Base-by-base conservation (phyloP, 2,113 vertebrate genomes). In the Chlamydotis undulata region DNA sequence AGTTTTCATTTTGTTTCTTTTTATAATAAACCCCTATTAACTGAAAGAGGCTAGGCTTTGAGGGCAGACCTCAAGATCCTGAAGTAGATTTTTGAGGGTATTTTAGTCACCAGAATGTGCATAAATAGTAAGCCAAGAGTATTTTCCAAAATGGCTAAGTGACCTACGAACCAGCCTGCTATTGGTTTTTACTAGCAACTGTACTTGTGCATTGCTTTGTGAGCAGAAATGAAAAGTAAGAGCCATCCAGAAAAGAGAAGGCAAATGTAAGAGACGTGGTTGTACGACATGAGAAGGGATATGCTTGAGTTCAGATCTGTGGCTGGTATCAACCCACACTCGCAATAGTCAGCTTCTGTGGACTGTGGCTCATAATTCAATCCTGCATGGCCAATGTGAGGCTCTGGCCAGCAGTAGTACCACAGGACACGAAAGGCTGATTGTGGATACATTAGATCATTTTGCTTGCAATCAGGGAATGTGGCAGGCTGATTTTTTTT, bases 1-100 rank as follows among this genome's bases (percentile, higher is more conserved):
- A 50, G 2, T 2, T 31, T 55, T n/a, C 4, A 0, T 0, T 9
- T 57, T 55, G 31, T 16, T 68, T n/a, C 18, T 12, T 10, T 74
- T 61, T 64, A n/a, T 12, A 25, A 82, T 43, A 41, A 41, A 65
- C 6, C 3, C 28, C 23, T 39, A 9, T 37, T 63, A 13, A 39
- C 33, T 57, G 67, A 14, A 55, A 35, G 56, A 61, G 67, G 24
- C 26, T 52, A 43, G 49, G 47, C 31, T 74, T 73, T 63, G 13
- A 74, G 43, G 25, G 33, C 37, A 33, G 33, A 47, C 26, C 64
- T 23, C 33, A 61, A n/a, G 28, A 60, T 43, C 45, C 49, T 33
- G 23, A 19, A 57, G 19, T 31, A 25, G 24, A 29, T 49, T 28
- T 80, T 63, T 41, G 12, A 80, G n/a, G 5, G 10, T 39, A 22